Base-by-base conservation (phyloP, 2,113 vertebrate genomes). In the Aptenodytes forsteri region DNA sequence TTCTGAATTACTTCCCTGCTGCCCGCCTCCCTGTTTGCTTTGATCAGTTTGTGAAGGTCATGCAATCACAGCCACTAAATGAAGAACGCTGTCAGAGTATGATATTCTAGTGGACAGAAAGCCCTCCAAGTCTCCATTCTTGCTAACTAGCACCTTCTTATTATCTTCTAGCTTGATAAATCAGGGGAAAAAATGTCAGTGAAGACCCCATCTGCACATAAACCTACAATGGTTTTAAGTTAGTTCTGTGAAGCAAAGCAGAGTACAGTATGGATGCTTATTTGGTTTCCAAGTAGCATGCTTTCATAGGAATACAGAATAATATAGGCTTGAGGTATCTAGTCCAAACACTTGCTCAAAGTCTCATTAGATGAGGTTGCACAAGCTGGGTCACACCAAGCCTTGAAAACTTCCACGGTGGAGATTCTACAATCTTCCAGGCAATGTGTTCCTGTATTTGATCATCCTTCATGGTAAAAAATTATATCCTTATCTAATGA, bases 1-100 rank as follows among this genome's bases (percentile, higher is more conserved):
- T 66, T 21, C 34, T 56, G 10, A 70, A 52, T 76, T 54, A 11
- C 6, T 79, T 29, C 10, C 10, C n/a, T 54, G 12, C 20, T 79
- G 13, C 50, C 18, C 46, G 75, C 23, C 7, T 49, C 10, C 13
- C 23, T 71, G 4, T 54, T 76, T 93, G 10, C 13, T 86, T 75
- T 70, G 5, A 54, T 66, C 40, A 66, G 12, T 78, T 82, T 85
- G 16, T 30, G 30, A 85, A 81, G 29, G 87, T 59, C 34, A 38
- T n/a, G 12, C 17, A 61, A 25, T 27, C 44, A 80, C n/a, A 81
- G 62, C 6, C 50, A 30, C 34, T 40, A 30, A 77, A 47, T 40
- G 17, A 85, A 70, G 25, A 56, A 16, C 0, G 0, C 6, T 73
- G 3, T 14, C 0, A 0, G 18, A 70, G 13, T 29, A 18, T 16